Percentiles rank a stretch among this genome's conserved stretches.
Evolutionary conservation across 2,888 invertebrate genomes (phyloP).

Genomic region (Nyleta sp.): DNA sequence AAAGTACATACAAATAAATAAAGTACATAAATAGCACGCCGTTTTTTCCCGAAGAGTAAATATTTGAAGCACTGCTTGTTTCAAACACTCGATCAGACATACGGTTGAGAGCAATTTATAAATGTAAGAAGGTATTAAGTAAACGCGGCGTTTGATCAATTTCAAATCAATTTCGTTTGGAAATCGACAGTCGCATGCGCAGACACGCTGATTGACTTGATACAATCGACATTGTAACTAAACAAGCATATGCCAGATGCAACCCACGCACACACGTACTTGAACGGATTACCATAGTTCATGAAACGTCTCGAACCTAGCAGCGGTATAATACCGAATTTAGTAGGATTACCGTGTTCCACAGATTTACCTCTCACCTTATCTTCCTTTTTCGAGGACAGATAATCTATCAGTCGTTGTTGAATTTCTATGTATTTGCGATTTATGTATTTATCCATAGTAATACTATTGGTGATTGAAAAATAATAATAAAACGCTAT

Average conservation of each 20-base stretch:
- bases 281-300: conserved; percentile 53
- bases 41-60: background rate
- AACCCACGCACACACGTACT: conserved; percentile 35
- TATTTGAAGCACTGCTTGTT: background rate
- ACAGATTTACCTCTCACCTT: conserved; percentile 17
- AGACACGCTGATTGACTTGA: conserved; percentile 52
- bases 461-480: no score
- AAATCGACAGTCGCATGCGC: conserved; percentile 39
- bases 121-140: conserved; percentile 34
- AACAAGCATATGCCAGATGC: conserved; percentile 54
- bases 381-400: conserved; percentile 14
- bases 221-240: conserved; percentile 60
- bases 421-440: conserved; percentile 5
- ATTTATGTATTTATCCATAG: no score
- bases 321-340: conserved; percentile 46
- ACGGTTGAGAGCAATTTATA: conserved; percentile 9
- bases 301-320: conserved; percentile 49
- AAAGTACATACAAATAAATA: no score
- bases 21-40: no score
- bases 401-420: conserved; percentile 9
- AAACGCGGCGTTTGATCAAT: conserved; percentile 30
- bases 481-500: no score
- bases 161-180: conserved; percentile 43
- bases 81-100: background rate
- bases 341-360: conserved; percentile 26